These are phyloP conservation scores for Hemiprocne comata DNA, from an alignment of 2,113 vertebrate species.

Conservation along the genomic window DNA sequence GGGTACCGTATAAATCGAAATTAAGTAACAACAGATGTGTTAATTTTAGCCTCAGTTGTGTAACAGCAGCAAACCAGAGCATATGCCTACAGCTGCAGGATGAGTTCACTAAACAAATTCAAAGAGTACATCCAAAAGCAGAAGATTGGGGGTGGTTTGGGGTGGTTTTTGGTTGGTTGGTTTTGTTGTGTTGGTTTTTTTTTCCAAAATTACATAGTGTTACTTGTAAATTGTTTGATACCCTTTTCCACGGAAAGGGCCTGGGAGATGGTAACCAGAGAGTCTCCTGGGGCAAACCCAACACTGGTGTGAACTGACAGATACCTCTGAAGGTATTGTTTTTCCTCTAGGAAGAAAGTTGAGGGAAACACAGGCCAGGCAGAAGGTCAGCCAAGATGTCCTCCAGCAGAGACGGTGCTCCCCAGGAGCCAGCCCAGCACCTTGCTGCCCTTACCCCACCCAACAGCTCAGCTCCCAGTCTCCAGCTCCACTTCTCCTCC, in stretches of 20 bases:
- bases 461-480: neutral
- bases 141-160: neutral
- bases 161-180: too few species aligned
- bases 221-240: neutral
- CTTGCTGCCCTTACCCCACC: neutral
- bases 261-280: neutral
- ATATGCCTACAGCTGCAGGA: neutral
- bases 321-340: neutral
- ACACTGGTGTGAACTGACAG: neutral
- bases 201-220: neutral
- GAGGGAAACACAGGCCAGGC: neutral
- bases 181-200: neutral
- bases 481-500: neutral
- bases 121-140: neutral
- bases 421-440: fast-evolving
- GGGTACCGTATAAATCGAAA: neutral
- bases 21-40: constrained; percentile 56
- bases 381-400: neutral
- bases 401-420: neutral
- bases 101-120: neutral
- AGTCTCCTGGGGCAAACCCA: fast-evolving
- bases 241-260: neutral
- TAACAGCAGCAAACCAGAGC: neutral
- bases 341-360: neutral
- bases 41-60: constrained; percentile 32